Conservation (phyloP, 1,140 invertebrate genomes). For the Acromyrmex echinatior region DNA sequence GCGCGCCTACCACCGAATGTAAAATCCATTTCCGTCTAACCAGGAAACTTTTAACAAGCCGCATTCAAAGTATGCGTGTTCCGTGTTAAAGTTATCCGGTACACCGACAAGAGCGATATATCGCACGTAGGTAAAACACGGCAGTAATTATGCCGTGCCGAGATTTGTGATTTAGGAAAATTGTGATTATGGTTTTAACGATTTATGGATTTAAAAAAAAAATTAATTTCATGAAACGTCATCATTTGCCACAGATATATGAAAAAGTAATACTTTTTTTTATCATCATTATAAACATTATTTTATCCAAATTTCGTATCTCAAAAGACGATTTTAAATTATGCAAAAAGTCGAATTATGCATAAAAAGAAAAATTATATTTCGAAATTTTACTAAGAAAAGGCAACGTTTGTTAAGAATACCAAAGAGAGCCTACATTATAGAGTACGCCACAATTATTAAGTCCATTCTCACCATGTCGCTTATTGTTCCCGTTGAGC, state of each 20-base stretch:
- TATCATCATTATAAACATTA: background rate
- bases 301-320: background rate
- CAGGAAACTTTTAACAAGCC: slow-evolving; percentile 65
- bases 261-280: background rate
- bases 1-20: slow-evolving; percentile 49
- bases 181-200: background rate
- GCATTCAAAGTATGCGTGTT: slow-evolving; percentile 64
- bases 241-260: background rate
- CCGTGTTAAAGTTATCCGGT: slow-evolving; percentile 52
- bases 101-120: slow-evolving; percentile 39
- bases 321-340: background rate
- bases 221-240: background rate
- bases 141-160: slow-evolving; percentile 47
- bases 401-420: background rate
- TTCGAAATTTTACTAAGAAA: background rate
- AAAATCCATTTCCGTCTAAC: slow-evolving; percentile 67
- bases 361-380: background rate
- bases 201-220: background rate
- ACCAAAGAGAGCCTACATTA: background rate
- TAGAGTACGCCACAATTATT: background rate
- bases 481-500: slow-evolving; percentile 28
- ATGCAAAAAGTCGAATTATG: background rate
- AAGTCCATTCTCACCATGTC: slow-evolving; percentile 4
- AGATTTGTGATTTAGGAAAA: slow-evolving; percentile 28
- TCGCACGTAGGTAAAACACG: slow-evolving; percentile 29